A percentile compares a stretch with the other conserved stretches of the same genome.
Conservation (phyloP, 64 coral and sea anemone genomes). For the Montipora cactus region DNA sequence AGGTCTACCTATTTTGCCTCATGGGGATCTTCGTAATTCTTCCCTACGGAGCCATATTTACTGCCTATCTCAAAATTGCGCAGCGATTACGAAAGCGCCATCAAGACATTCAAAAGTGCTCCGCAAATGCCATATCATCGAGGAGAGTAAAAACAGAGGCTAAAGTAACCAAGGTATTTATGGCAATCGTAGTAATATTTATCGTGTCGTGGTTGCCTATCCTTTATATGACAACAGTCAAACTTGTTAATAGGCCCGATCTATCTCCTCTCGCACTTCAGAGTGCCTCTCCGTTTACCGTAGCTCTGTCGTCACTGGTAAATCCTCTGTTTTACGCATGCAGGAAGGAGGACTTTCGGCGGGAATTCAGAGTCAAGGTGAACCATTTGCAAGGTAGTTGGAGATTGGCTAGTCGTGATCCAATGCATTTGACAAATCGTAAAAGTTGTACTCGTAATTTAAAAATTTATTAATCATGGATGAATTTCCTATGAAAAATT, state of each 20-base stretch:
- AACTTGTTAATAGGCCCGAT: background rate
- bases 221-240: constrained; percentile 39
- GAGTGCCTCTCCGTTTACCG: background rate
- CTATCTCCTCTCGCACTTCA: background rate
- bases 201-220: constrained; percentile 41
- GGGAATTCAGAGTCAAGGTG: background rate
- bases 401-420: too few species aligned
- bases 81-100: background rate
- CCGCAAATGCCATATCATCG: background rate
- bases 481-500: too few species aligned
- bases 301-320: constrained; percentile 13
- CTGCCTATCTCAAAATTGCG: background rate
- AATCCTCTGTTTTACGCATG: constrained; percentile 45
- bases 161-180: constrained; percentile 24
- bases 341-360: constrained; percentile 23
- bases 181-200: constrained; percentile 41
- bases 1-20: constrained; percentile 15
- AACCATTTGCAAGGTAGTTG: too few species aligned
- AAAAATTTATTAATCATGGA: too few species aligned
- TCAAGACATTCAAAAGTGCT: background rate
- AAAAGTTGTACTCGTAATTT: too few species aligned
- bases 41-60: constrained; percentile 24
- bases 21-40: constrained; percentile 31
- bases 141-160: constrained; percentile 19
- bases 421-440: too few species aligned